Evolutionary conservation across 2,888 invertebrate species (phyloP).

Genomic region (Sialis lutaria): DNA sequence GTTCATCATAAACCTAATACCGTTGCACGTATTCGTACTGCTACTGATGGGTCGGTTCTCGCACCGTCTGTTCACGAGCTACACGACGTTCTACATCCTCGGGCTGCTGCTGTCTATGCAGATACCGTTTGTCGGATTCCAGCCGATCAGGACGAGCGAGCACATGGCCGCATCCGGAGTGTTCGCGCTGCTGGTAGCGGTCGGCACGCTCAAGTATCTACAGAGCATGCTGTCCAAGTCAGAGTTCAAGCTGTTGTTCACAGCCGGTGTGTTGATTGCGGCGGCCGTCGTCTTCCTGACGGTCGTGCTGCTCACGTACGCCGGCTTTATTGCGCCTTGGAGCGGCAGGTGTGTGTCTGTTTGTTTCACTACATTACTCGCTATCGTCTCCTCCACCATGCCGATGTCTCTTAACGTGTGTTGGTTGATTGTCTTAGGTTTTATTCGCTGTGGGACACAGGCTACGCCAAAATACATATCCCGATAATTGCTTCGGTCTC

Average conservation of each 20-base stretch:
- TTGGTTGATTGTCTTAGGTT: slow-evolving; percentile 36
- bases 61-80: slow-evolving; percentile 81
- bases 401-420: too few relatives aligned
- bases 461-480: slow-evolving; percentile 98
- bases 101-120: slow-evolving; percentile 96
- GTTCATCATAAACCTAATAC: slow-evolving; percentile 97
- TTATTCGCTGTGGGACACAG: slow-evolving; percentile 98
- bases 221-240: slow-evolving; percentile 74
- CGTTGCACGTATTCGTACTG: slow-evolving; percentile 89
- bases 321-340: slow-evolving; percentile 93
- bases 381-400: not conserved
- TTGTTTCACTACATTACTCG: not conserved
- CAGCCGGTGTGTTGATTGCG: slow-evolving; percentile 56
- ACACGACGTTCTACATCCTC: slow-evolving; percentile 91
- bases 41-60: slow-evolving; percentile 93
- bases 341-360: slow-evolving; percentile 49
- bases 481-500: slow-evolving; percentile 98
- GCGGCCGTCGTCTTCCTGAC: slow-evolving; percentile 66
- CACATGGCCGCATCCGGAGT: slow-evolving; percentile 99
- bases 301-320: slow-evolving; percentile 80
- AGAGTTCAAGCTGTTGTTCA: slow-evolving; percentile 76
- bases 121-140: slow-evolving; percentile 90
- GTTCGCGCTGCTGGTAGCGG: slow-evolving; percentile 82
- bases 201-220: slow-evolving; percentile 70
- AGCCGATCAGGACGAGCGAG: slow-evolving; percentile 96